These are phyloP conservation scores for Brevimyrus niger DNA, from an alignment of 2,113 vertebrate genomes.

Conservation along the genomic window DNA sequence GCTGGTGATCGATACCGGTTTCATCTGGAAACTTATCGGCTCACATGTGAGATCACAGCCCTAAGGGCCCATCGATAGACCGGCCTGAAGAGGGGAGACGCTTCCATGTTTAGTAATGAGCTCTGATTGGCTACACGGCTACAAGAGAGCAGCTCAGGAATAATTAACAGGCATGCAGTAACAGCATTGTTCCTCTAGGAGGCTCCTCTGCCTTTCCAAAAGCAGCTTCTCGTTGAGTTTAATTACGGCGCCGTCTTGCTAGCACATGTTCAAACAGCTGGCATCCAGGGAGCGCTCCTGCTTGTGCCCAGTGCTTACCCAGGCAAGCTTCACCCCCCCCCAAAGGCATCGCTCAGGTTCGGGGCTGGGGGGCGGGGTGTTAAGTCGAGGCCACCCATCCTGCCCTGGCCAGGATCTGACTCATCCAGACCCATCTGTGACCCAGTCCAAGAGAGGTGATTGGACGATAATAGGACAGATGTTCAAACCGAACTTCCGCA, in stretches of 20 bases:
- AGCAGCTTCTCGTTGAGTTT: neutral
- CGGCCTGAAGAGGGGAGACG: slow-evolving; percentile 56
- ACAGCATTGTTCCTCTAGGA: slow-evolving; percentile 49
- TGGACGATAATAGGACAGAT: neutral
- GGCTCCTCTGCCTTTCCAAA: slow-evolving; percentile 21
- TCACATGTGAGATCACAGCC: slow-evolving; percentile 34
- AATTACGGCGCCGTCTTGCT: neutral
- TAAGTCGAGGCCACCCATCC: neutral
- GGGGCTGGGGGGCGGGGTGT: neutral
- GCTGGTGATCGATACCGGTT: slow-evolving; percentile 31
- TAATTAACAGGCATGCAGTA: slow-evolving; percentile 42
- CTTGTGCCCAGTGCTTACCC: neutral
- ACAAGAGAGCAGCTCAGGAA: slow-evolving; percentile 23
- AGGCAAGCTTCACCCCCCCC: neutral
- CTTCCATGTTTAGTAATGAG: slow-evolving; percentile 64
- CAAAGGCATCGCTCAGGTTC: no score
- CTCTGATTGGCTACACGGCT: slow-evolving; percentile 38
- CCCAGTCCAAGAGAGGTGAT: neutral
- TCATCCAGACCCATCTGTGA: neutral
- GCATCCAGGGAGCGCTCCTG: neutral
- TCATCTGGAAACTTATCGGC: slow-evolving; percentile 40
- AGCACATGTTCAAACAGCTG: neutral
- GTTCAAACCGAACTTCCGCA: neutral
- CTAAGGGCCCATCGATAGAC: slow-evolving; percentile 41
- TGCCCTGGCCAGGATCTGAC: neutral